These are phyloP conservation scores for Hiodon alosoides DNA, from an alignment of 2,113 vertebrate species.

Conservation along the genomic window DNA sequence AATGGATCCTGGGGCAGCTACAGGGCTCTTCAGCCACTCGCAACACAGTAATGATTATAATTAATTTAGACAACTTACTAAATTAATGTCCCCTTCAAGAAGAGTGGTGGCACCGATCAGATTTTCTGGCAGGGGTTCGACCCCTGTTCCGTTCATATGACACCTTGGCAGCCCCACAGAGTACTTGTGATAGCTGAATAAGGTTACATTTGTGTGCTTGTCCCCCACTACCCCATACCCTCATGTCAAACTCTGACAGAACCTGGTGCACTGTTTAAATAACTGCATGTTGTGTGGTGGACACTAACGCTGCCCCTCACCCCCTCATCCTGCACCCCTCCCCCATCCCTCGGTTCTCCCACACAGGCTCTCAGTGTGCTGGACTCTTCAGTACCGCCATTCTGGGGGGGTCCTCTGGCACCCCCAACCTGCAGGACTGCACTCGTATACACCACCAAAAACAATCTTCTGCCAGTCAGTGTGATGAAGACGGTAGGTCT, in stretches of 20 bases:
- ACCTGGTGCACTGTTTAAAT: constrained; percentile 14
- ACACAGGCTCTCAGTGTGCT: constrained; percentile 87
- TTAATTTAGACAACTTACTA: too few species aligned
- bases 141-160: too few species aligned
- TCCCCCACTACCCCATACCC: too few species aligned
- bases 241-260: not conserved
- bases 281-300: constrained; percentile 58
- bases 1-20: too few species aligned
- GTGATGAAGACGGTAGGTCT: constrained; percentile 87
- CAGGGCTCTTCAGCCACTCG: too few species aligned
- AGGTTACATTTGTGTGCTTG: not conserved
- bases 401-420: constrained; percentile 90
- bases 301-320: constrained; percentile 58
- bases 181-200: too few species aligned
- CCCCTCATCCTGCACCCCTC: constrained; percentile 9
- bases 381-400: constrained; percentile 95
- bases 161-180: too few species aligned
- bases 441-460: constrained; percentile 89
- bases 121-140: too few species aligned
- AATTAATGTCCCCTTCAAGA: too few species aligned
- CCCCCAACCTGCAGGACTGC: constrained; percentile 96
- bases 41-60: too few species aligned
- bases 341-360: constrained; percentile 35
- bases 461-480: constrained; percentile 79
- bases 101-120: too few species aligned